A percentile compares a stretch with the other conserved stretches of the same genome.
phyloP scores from a whole-genome alignment of 2,888 invertebrate species.

The Horisme vitalbata region DNA sequence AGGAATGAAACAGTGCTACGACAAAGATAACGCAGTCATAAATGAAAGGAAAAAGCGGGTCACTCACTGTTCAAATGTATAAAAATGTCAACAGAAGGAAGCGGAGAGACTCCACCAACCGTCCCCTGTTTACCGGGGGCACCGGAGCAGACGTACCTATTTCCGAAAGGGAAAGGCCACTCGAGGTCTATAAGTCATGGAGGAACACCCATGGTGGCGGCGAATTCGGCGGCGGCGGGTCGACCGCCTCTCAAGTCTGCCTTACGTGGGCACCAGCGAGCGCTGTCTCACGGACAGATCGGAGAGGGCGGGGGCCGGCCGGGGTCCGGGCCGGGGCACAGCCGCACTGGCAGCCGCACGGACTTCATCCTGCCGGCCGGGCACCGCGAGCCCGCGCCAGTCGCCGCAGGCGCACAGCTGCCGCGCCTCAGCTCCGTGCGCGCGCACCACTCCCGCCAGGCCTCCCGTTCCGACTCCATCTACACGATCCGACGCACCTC shows the following conservation, averaged over 20 bases:
- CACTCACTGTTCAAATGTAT: constrained; percentile 81
- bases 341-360: constrained; percentile 92
- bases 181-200: constrained; percentile 94
- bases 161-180: constrained; percentile 85
- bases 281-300: constrained; percentile 94
- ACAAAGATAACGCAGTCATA: constrained; percentile 57
- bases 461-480: constrained; percentile 94
- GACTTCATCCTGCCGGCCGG: constrained; percentile 95
- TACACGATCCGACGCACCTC: constrained; percentile 92
- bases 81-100: constrained; percentile 87
- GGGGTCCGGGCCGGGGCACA: constrained; percentile 83
- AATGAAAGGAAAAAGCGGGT: constrained; percentile 70
- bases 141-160: constrained; percentile 79
- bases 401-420: constrained; percentile 56
- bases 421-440: constrained; percentile 75
- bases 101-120: constrained; percentile 81
- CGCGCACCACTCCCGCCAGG: constrained; percentile 91
- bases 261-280: constrained; percentile 90
- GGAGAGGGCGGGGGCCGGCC: constrained; percentile 79
- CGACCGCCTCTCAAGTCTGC: constrained; percentile 90
- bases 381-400: constrained; percentile 86
- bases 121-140: constrained; percentile 77
- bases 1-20: constrained; percentile 46
- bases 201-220: constrained; percentile 81
- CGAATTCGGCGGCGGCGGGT: constrained; percentile 66